phyloP scores from a whole-genome alignment of 2,113 vertebrate genomes.

The Eubucco bourcierii region DNA sequence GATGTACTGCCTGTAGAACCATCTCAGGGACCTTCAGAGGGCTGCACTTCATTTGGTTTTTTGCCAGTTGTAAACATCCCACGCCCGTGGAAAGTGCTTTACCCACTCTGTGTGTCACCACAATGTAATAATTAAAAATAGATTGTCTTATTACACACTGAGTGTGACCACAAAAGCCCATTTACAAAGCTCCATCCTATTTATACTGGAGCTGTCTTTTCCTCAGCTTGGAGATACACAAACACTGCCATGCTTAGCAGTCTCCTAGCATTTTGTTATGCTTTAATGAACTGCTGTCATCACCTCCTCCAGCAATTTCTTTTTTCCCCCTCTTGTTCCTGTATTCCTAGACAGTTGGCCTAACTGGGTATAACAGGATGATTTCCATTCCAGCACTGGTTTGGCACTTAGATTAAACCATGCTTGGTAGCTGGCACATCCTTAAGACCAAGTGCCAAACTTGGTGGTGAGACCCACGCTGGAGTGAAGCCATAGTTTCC shows the following conservation, averaged over 20 bases:
- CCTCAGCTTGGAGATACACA: neutral
- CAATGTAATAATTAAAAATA: neutral
- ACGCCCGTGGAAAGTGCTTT: neutral
- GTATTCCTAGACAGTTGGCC: neutral
- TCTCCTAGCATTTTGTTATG: neutral
- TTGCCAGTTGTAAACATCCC: neutral
- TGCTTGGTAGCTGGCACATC: neutral
- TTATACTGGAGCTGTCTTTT: neutral
- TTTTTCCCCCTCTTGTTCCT: neutral
- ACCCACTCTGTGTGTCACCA: neutral
- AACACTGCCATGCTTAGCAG: neutral
- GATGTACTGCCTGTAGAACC: neutral
- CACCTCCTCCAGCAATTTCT: neutral
- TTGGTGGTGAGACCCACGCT: neutral
- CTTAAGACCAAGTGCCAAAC: neutral
- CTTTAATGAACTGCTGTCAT: conserved; percentile 16
- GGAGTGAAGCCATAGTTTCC: neutral
- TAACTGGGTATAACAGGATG: neutral
- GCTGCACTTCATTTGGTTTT: neutral
- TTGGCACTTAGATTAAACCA: accelerated
- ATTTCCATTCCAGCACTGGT: neutral
- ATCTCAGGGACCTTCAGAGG: neutral
- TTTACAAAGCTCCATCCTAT: neutral
- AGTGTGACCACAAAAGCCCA: neutral
- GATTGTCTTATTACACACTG: neutral